These are phyloP conservation scores for Mastacembelus armatus DNA, from an alignment of 2,797 vertebrate genomes.

Conservation along the genomic window DNA sequence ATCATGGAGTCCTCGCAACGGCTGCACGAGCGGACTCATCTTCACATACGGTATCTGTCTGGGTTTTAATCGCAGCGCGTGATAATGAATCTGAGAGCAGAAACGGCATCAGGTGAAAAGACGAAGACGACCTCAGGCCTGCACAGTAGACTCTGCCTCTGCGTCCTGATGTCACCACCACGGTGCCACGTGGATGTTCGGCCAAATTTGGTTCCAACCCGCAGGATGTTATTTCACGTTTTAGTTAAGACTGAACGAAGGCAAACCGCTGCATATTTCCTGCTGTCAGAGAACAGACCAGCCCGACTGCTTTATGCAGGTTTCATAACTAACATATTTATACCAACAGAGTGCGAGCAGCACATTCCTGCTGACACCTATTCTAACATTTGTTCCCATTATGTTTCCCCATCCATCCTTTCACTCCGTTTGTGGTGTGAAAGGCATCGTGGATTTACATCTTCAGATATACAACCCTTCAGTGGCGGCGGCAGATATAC, in stretches of 20 bases:
- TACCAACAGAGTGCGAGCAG: neutral
- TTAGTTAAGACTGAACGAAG: no score
- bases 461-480: conserved; percentile 30
- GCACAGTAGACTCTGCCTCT: neutral
- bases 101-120: neutral
- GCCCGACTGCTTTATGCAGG: neutral
- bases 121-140: neutral
- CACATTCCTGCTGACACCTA: conserved; percentile 12
- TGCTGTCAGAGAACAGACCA: neutral
- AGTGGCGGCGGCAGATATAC: conserved; percentile 26
- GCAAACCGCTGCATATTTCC: no score
- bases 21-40: neutral
- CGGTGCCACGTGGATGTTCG: neutral
- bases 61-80: neutral
- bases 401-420: conserved; percentile 20
- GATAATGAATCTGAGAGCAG: neutral
- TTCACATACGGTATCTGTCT: neutral
- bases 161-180: neutral
- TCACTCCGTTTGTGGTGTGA: conserved; percentile 15
- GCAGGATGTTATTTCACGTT: no score
- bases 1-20: neutral
- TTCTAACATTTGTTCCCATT: conserved; percentile 28
- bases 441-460: conserved; percentile 40
- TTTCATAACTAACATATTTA: conserved; percentile 23
- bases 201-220: neutral